These are phyloP conservation scores for Sebastes goodei DNA, from an alignment of 2,797 vertebrate genomes.

Conservation along the genomic window DNA sequence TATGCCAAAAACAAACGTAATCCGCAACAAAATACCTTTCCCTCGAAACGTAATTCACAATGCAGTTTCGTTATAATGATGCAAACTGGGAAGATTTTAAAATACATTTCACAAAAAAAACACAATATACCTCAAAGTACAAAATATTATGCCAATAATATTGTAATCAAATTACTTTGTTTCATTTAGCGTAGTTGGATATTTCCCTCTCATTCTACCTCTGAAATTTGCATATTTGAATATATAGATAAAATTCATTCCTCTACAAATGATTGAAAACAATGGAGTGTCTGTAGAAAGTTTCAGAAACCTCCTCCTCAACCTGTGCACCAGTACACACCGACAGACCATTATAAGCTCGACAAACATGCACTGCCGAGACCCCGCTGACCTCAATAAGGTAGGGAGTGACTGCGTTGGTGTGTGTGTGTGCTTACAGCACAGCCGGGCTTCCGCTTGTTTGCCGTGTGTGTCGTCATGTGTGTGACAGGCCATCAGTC, in stretches of 20 bases:
- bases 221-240: no score
- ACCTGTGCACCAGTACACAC: background rate
- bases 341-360: conserved; percentile 7
- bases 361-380: background rate
- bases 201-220: no score
- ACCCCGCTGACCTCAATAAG: conserved; percentile 33
- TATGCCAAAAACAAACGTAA: no score
- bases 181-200: no score
- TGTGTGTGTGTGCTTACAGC: background rate
- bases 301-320: background rate
- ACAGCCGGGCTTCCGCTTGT: conserved; percentile 22
- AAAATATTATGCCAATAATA: no score
- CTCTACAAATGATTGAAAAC: background rate
- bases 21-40: fast-evolving
- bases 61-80: no score
- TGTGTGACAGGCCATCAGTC: conserved; percentile 56
- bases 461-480: conserved; percentile 32
- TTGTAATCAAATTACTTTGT: no score
- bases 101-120: no score
- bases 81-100: no score
- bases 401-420: background rate
- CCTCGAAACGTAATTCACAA: no score
- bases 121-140: no score
- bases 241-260: background rate
- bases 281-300: background rate